Conservation (phyloP, 2,113 vertebrate species). For the Petroica traversi region DNA sequence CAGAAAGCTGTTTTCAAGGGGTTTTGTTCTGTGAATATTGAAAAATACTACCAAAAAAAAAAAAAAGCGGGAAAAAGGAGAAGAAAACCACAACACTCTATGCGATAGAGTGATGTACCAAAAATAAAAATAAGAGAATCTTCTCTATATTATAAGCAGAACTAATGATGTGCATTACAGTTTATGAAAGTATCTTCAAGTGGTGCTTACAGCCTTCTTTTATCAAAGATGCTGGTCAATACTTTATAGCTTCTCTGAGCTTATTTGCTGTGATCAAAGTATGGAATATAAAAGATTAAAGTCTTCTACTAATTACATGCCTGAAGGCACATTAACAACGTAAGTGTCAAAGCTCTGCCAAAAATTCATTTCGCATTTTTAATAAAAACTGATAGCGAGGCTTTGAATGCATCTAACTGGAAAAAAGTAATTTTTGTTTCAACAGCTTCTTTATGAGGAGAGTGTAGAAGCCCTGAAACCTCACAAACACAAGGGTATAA, state of each 20-base stretch:
- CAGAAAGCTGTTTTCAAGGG: not conserved
- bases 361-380: constrained; percentile 82
- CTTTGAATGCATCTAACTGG: constrained; percentile 75
- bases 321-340: constrained; percentile 85
- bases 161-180: constrained; percentile 49
- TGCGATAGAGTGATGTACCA: not conserved
- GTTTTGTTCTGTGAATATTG: not conserved
- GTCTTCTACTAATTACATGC: constrained; percentile 83
- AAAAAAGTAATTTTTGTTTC: constrained; percentile 76
- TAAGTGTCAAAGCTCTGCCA: constrained; percentile 77
- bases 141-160: constrained; percentile 33
- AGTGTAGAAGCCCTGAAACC: constrained; percentile 9
- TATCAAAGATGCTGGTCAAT: constrained; percentile 78
- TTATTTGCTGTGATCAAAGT: constrained; percentile 81
- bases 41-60: not conserved
- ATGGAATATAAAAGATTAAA: constrained; percentile 83
- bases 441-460: constrained; percentile 38
- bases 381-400: constrained; percentile 77
- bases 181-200: constrained; percentile 63
- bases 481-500: constrained; percentile 31
- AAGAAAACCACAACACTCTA: not conserved
- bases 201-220: constrained; percentile 63
- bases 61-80: not conserved
- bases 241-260: constrained; percentile 73
- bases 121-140: not conserved